Base-by-base conservation (phyloP, 2,113 vertebrate species). In the Pollimyrus isidori region DNA sequence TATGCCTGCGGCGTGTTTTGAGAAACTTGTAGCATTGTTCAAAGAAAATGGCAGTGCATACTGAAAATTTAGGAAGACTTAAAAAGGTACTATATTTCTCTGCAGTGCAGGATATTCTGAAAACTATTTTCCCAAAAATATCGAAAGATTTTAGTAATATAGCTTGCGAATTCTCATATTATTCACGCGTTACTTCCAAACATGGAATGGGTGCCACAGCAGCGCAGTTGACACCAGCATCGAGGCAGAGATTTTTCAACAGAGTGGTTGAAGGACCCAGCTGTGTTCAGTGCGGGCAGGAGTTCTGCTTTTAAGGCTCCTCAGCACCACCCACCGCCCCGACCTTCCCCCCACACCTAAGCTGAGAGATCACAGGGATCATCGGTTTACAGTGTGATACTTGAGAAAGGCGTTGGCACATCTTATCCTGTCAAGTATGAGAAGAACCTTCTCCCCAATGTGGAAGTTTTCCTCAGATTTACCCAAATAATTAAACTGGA, bases 401-500 rank as follows among this genome's bases (percentile, higher is more conserved):
- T 45, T 45, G 45, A 48, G 19, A n/a, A 48, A 45, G 21, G 19
- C 42, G 45, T 84, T 26, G 82, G 39, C 45, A 45, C 39, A 21
- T 84, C 82, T n/a, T 48, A 84, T 11, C 21, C 39, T 48, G 45
- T 84, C 82, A 84, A 48, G 45, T 9, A 48, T n/a, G 19, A 84
- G 42, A 82, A 23, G 45, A 45, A 84, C 82, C 39, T 84, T 84
- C 42, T 46, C 23, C 82, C 35, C 45, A 3, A n/a, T 84, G 82
- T 10, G 48, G 23, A 48, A 84, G 35, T 84, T 48, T 48, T 46
- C 45, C 45, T 84, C 45, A 84, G 82, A 84, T 84, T 84, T 84
- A 46, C 82, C 21, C 82, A 84, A 48, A 84, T 84, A 84, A 84
- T 84, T 84, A 46, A 84, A 11, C n/a, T 48, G 82, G 21, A 84